Evolutionary conservation across 2,797 vertebrate genomes (phyloP).

Genomic region (Trachops cirrhosus): DNA sequence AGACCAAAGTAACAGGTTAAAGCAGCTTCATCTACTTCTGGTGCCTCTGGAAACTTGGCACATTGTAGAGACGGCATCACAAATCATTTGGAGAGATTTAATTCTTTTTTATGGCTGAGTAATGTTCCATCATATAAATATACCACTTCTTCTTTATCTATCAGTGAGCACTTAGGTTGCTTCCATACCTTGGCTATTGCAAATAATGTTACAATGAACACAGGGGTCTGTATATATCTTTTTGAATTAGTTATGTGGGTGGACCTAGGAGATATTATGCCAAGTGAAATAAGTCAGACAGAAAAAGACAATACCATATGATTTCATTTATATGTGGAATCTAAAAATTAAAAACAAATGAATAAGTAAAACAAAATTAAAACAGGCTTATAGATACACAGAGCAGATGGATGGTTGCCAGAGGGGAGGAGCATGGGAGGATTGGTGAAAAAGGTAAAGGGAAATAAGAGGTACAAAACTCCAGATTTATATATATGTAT

Average conservation of each 20-base stretch:
- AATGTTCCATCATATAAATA: background rate
- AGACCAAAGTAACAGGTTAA: background rate
- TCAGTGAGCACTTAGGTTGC: background rate
- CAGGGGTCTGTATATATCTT: background rate
- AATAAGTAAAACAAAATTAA: background rate
- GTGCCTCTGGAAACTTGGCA: background rate
- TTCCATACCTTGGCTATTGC: background rate
- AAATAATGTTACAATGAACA: background rate
- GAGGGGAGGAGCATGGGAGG: background rate
- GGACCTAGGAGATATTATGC: background rate
- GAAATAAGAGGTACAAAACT: background rate
- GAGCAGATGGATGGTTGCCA: background rate
- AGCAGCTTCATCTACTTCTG: background rate
- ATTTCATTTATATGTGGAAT: background rate
- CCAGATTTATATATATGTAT: background rate
- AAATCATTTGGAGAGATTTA: background rate
- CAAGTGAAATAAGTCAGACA: background rate
- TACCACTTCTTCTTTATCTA: background rate
- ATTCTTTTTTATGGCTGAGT: background rate
- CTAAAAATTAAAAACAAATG: background rate
- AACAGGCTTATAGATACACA: background rate
- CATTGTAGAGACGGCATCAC: background rate
- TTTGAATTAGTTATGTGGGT: background rate
- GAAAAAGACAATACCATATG: background rate
- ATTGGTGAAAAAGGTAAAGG: background rate